Evolutionary conservation across 2,113 vertebrate genomes (phyloP).

Genomic region (Tetrax tetrax): DNA sequence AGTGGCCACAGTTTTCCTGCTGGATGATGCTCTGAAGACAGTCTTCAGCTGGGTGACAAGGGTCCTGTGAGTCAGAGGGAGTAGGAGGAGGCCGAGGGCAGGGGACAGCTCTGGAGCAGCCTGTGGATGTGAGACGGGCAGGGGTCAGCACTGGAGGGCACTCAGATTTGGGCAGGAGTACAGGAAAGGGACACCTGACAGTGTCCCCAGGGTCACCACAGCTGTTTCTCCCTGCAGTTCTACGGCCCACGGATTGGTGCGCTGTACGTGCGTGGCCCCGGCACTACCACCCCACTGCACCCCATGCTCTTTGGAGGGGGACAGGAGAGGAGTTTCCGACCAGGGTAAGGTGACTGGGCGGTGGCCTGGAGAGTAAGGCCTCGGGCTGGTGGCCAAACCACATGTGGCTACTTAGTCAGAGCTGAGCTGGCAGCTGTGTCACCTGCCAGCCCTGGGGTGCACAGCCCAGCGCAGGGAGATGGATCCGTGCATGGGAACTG

Average conservation of each 20-base stretch:
- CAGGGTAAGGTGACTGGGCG: slow-evolving; percentile 80
- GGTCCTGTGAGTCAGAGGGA: no score
- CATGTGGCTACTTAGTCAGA: rapidly evolving
- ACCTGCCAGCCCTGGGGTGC: rapidly evolving
- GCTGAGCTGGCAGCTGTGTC: neutral
- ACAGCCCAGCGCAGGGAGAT: neutral
- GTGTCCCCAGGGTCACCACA: rapidly evolving
- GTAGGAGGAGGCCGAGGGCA: neutral
- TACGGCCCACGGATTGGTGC: slow-evolving; percentile 90
- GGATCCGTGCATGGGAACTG: rapidly evolving
- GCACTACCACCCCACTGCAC: slow-evolving; percentile 77
- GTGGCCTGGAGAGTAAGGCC: neutral
- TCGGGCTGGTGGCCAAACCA: neutral
- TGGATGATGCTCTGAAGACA: neutral
- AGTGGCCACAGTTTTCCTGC: neutral
- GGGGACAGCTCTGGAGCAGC: neutral
- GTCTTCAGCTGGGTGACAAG: neutral
- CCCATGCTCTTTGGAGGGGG: slow-evolving; percentile 94
- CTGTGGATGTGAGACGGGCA: neutral
- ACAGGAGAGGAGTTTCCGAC: slow-evolving; percentile 91
- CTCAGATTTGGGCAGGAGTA: neutral
- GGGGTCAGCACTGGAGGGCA: neutral
- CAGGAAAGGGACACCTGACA: neutral
- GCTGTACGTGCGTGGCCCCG: slow-evolving; percentile 79
- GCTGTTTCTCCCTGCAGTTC: slow-evolving; percentile 78